Percentiles rank a stretch among this genome's conserved stretches.
Evolutionary conservation across 92 coral and sea anemone genomes (phyloP).

Genomic region (Nematostella vectensis): DNA sequence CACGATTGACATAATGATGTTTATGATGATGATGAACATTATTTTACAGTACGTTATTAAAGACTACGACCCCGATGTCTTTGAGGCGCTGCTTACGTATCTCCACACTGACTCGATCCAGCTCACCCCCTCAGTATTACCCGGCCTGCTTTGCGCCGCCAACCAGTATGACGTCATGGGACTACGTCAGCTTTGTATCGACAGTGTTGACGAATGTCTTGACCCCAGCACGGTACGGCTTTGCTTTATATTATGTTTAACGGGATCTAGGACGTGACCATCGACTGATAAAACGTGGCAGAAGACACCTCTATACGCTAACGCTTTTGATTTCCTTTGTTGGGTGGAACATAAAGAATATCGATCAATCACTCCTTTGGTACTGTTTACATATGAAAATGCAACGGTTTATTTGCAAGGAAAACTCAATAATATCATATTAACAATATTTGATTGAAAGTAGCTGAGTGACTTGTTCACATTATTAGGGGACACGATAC

Average conservation of each 20-base stretch:
- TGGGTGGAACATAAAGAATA: too few species aligned
- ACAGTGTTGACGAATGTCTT: conserved; percentile 54
- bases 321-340: too few species aligned
- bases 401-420: too few species aligned
- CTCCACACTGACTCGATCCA: conserved; percentile 79
- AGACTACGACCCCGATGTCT: conserved; percentile 81
- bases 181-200: conserved; percentile 57
- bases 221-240: conserved; percentile 17
- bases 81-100: conserved; percentile 69
- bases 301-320: too few species aligned
- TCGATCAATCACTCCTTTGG: too few species aligned
- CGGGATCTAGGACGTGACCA: neutral
- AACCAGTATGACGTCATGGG: conserved; percentile 77
- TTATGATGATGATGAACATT: too few species aligned
- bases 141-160: conserved; percentile 91
- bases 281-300: neutral
- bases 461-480: too few species aligned
- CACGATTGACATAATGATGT: too few species aligned
- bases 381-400: too few species aligned
- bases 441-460: too few species aligned
- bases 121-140: conserved; percentile 57
- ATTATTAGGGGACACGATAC: too few species aligned
- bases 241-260: neutral
- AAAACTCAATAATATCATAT: too few species aligned
- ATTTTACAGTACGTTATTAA: conserved; percentile 44